Percentiles rank a stretch among this genome's conserved stretches.
phyloP scores from a whole-genome alignment of 2,888 invertebrate species.

The Monopis laevigella region DNA sequence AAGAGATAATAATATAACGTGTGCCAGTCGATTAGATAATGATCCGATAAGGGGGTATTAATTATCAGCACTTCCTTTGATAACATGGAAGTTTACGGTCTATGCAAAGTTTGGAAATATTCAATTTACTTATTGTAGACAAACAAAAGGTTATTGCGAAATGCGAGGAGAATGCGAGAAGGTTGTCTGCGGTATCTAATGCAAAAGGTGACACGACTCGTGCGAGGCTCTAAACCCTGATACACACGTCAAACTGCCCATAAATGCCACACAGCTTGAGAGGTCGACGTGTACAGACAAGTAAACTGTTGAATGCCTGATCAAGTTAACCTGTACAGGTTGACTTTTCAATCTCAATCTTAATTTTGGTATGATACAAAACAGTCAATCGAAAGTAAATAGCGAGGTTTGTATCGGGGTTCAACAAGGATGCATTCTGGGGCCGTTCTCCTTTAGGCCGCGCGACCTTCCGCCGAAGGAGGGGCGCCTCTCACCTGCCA shows the following conservation, averaged over 20 bases:
- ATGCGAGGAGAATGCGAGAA: constrained; percentile 4
- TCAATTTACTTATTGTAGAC: too few species aligned
- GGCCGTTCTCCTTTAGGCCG: constrained; percentile 57
- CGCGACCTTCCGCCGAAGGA: constrained; percentile 61
- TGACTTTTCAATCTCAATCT: too few species aligned
- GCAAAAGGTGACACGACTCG: constrained; percentile 4
- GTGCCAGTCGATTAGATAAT: constrained; percentile 5
- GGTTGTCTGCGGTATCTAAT: constrained; percentile 5
- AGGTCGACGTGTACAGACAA: too few species aligned
- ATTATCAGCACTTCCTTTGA: constrained; percentile 27
- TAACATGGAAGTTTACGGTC: constrained; percentile 25
- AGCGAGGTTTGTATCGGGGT: background rate
- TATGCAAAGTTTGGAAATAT: constrained; percentile 2
- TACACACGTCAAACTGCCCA: too few species aligned
- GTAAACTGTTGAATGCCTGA: too few species aligned
- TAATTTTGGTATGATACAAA: too few species aligned
- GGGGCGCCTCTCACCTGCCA: constrained; percentile 42
- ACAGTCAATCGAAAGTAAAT: too few species aligned
- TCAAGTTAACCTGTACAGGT: too few species aligned
- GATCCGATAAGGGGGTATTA: constrained; percentile 3
- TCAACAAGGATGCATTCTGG: constrained; percentile 53
- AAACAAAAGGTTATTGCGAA: constrained; percentile 1
- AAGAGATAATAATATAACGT: too few species aligned
- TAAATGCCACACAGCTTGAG: too few species aligned
- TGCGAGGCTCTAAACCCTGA: too few species aligned